These are phyloP conservation scores for Terebella lapidaria DNA, from an alignment of 2,888 invertebrate species.

Conservation along the genomic window DNA sequence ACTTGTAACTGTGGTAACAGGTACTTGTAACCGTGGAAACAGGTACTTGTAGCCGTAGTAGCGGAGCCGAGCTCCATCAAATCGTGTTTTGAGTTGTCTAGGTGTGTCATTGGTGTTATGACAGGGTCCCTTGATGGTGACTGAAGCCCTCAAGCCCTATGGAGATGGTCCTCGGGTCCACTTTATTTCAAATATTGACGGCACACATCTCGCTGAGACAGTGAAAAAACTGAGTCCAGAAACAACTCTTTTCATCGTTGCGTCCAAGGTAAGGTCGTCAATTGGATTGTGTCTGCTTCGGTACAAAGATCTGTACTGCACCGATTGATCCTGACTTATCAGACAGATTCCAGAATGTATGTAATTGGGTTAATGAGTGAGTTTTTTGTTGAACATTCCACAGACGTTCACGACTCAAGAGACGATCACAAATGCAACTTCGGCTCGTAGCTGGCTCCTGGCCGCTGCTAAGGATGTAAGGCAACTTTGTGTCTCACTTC, in stretches of 20 bases:
- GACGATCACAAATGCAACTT: slow-evolving; percentile 96
- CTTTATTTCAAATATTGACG: slow-evolving; percentile 99
- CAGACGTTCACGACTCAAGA: slow-evolving; percentile 94
- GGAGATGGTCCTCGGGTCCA: slow-evolving; percentile 77
- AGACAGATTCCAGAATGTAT: too few relatives aligned
- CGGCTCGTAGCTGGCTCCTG: slow-evolving; percentile 95
- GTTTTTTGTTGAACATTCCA: too few relatives aligned
- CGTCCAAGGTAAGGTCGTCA: slow-evolving; percentile 69
- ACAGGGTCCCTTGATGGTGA: slow-evolving; percentile 95
- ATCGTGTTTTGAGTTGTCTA: too few relatives aligned
- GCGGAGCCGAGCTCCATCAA: too few relatives aligned
- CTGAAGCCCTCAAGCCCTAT: slow-evolving; percentile 85
- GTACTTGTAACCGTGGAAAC: too few relatives aligned
- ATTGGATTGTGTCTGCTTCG: too few relatives aligned
- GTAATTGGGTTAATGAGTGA: too few relatives aligned
- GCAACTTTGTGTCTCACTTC: slow-evolving; percentile 18
- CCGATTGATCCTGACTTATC: too few relatives aligned
- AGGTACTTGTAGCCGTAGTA: too few relatives aligned
- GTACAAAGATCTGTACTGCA: too few relatives aligned
- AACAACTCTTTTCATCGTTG: slow-evolving; percentile 94
- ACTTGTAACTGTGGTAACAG: too few relatives aligned
- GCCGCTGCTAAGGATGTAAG: slow-evolving; percentile 78
- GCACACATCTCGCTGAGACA: slow-evolving; percentile 93
- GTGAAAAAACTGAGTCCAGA: slow-evolving; percentile 84
- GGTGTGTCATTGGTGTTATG: slow-evolving; percentile 1